Base-by-base conservation (phyloP, 1,140 invertebrate genomes). In the Homalodisca vitripennis region DNA sequence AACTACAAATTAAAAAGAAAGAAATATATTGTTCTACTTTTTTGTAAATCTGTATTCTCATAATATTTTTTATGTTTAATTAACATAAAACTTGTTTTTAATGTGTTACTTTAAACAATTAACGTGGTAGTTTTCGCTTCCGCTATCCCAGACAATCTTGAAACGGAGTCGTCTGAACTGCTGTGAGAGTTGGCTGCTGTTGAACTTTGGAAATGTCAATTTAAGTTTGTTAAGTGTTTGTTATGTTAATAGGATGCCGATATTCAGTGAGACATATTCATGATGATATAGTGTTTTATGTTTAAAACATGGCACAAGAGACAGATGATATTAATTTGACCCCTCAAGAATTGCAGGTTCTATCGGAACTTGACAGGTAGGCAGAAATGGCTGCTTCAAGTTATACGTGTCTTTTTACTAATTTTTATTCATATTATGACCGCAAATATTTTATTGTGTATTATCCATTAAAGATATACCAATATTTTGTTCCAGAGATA, bases 331-430 rank as follows among this genome's bases (percentile, higher is more conserved):
- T 85, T 68, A 84, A 84, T 75, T 76, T 85, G 70, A 88, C 89
- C 75, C 86, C 86, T 60, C 88, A 89, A 78, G 91, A 93, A 80
- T 80, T 93, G 70, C 90, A 92, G 81, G 86, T 90, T 74, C 83
- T 93, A 70, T 91, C 91, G n/a, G 91, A 92, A 77, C 84, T 92
- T 78, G 91, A 93, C 83, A 93, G 91, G 91, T 92, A 83, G 79
- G 73, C 72, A 68, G 10, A 67, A 24, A 68, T 68, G 66, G 66
- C 66, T 68, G 30, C 66, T 68, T 68, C 2, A 27, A 29, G 13
- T 53, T n/a, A n/a, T n/a, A n/a, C n/a, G n/a, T n/a, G n/a, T n/a
- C n/a, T n/a, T n/a, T n/a, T n/a, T n/a, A n/a, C n/a, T n/a, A n/a
- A n/a, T n/a, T n/a, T n/a, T n/a, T n/a, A n/a, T n/a, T n/a, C n/a